A percentile compares a stretch with the other conserved stretches of the same genome.
Conservation (phyloP, 2,113 vertebrate species). For the Phasianus colchicus region DNA sequence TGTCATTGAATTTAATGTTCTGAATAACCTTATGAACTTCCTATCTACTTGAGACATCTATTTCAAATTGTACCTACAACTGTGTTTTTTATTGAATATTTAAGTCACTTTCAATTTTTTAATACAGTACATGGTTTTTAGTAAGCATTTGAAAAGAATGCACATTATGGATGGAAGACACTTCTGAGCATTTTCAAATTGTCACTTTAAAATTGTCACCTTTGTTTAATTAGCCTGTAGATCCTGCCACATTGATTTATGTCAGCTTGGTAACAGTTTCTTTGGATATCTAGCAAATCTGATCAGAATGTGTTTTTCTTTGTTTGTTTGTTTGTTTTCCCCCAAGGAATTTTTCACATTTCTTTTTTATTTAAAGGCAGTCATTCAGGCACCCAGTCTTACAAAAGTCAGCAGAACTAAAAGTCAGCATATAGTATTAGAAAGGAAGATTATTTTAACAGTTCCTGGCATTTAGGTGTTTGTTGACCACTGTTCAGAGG, state of each 20-base stretch:
- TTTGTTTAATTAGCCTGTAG: constrained; percentile 72
- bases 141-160: constrained; percentile 40
- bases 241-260: constrained; percentile 63
- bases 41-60: constrained; percentile 20
- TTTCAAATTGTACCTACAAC: constrained; percentile 41
- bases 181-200: constrained; percentile 55
- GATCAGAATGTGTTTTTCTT: neutral
- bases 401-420: neutral
- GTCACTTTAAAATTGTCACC: constrained; percentile 53
- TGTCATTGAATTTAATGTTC: constrained; percentile 45
- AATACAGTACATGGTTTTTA: neutral
- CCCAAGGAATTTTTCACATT: constrained; percentile 16
- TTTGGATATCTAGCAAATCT: constrained; percentile 63
- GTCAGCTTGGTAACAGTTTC: constrained; percentile 38
- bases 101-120: constrained; percentile 33
- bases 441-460: constrained; percentile 13
- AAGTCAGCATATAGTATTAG: neutral
- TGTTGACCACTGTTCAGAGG: neutral
- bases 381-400: neutral
- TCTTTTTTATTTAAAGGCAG: constrained; percentile 42
- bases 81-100: constrained; percentile 40
- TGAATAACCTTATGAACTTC: constrained; percentile 19
- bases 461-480: neutral
- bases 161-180: constrained; percentile 12
- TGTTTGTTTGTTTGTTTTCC: neutral